Base-by-base conservation (phyloP, 2,888 invertebrate genomes). In the Macrosiphum euphorbiae region DNA sequence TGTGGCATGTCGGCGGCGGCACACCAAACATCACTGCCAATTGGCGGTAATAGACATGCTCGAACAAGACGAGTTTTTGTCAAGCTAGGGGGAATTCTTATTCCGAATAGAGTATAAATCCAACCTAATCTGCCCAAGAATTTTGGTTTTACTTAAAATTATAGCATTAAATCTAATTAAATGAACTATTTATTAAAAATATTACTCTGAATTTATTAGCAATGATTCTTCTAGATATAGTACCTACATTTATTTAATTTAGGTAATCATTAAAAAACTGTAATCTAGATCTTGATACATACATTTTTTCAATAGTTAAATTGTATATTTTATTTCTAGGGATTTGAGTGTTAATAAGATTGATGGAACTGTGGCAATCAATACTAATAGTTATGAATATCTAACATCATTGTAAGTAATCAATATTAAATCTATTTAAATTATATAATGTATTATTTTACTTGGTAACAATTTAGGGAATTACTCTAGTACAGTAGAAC, bases 291-390 rank as follows among this genome's bases (percentile, higher is more conserved):
- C 7, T 87, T 50, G 47, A 52, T 88, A 88, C 10, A 26, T 88
- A 55, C 0, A 78, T 26, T n/a, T 16, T 44, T 67, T 10, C n/a
- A 47, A 61, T 55, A 13, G 26, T 41, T 95, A 88, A 84, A 52
- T 50, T 50, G 67, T 10, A 16, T 41, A 20, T 67, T 85, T 88
- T 55, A 44, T 92, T 96, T 96, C 47, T 96, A 97, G 97, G 95
- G 97, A 97, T 95, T 95, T 97, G 95, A 96, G 96, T 94, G 96
- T 96, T 94, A 97, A 97, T 95, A 96, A 96, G 90, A 86, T 94
- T 61, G 28, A 85, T 58, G 89, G 61, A 41, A 61, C 0, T 86
- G 11, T 94, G 28, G 47, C 85, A 41, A 61, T 94, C 11, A 28
- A 89, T 11, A 95, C 95, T 97, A 88, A 96, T 96, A 95, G 96